Base-by-base conservation (phyloP, 2,888 invertebrate species). In the Carpatolechia fugitivella region DNA sequence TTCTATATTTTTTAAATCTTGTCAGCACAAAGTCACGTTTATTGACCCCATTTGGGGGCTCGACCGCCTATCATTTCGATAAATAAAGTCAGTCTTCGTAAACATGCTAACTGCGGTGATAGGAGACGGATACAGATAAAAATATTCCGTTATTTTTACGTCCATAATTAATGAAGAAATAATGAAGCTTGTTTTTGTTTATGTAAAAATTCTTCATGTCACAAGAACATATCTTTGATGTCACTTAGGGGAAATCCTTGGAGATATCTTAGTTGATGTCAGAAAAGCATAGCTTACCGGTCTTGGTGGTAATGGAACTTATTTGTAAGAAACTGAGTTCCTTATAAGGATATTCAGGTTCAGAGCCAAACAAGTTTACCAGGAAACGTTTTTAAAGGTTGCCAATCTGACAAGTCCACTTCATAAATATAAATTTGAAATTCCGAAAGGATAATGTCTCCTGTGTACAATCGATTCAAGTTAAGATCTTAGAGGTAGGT, bases 121-220 rank as follows among this genome's bases (percentile, higher is more conserved):
- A 44, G 13, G 14, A 40, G 13, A 38, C 29, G 14, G 6, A 13
- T 16, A 13, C 24, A n/a, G 54, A 54, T 54, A 54, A 54, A 54
- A 54, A 54, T 49, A 48, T 54, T 54, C 54, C 54, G 36, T 31
- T 52, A 24, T 33, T 50, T 36, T n/a, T 44, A 18, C 3, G 16
- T 8, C 8, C 18, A 18, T 16, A 20, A 20, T 3, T 41, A 41
- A 1, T 5, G 6, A 16, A 38, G n/a, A 16, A 16, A 38, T 14
- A 14, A 38, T 38, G 16, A 38, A 6, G 14, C 8, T 16, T 16
- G 1, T 13, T 13, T 16, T 38, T 38, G 7, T 31, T 5, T 31
- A 31, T 10, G 7, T 1, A 31, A 1, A 31, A 31, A 11, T 31
- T 31, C 31, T 31, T 31, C 31, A 31, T 31, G 31, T 1, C n/a